A percentile compares a stretch with the other conserved stretches of the same genome.
Conservation (phyloP, 2,797 vertebrate species). For the Myotis findleyi region DNA sequence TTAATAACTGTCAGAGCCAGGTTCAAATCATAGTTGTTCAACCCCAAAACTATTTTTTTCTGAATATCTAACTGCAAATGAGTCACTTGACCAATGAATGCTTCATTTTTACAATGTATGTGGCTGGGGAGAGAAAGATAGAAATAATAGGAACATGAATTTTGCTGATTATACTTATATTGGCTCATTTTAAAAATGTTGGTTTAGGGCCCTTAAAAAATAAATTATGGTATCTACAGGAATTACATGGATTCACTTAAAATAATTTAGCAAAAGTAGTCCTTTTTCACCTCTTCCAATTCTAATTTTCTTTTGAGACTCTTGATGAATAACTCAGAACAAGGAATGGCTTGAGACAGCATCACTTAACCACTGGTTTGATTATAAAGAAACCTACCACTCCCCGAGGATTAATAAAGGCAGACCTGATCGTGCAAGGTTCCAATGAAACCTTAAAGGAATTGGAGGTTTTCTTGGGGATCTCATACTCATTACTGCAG, state of each 20-base stretch:
- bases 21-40: constrained; percentile 12
- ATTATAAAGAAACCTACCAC: neutral
- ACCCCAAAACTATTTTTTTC: neutral
- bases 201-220: neutral
- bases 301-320: neutral
- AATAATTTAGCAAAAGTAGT: neutral
- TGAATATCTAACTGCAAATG: neutral
- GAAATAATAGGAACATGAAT: neutral
- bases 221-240: neutral
- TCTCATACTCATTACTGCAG: neutral
- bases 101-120: neutral
- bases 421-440: no score
- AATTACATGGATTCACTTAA: neutral
- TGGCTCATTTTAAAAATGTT: neutral
- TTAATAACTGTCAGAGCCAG: neutral
- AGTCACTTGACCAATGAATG: neutral
- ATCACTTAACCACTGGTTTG: neutral
- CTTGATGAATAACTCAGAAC: neutral
- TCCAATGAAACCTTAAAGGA: neutral
- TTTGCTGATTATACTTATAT: neutral
- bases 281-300: neutral
- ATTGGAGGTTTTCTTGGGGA: neutral
- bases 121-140: neutral
- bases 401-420: neutral
- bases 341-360: neutral